Evolutionary conservation across 2,797 vertebrate species (phyloP), one percentile per base, ranked within the genome.

Genomic region (Pipistrellus pipistrellus): DNA sequence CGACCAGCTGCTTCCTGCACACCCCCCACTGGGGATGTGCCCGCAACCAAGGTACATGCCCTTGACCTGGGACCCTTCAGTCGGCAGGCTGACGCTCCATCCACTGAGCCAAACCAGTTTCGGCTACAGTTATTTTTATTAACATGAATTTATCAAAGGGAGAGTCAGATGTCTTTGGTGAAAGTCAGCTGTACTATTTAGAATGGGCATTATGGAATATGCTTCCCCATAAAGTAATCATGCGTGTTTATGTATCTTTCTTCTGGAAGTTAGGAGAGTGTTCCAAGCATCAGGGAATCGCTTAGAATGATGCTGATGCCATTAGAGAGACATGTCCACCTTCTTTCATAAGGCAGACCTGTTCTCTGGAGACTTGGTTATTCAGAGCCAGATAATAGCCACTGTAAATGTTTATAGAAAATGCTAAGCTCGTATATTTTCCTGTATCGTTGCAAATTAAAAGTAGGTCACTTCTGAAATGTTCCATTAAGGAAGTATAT

Each of bases 381-480:
- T 76, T 95, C 44, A 85, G 93, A 95, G 57, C 35, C 21, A 68
- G 64, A n/a, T 93, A 91, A 64, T 90, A 93, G 91, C 35, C 44
- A 41, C 32, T 72, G 5, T 91, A 83, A 94, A 51, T 95, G 86
- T 57, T 94, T 4, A 7, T 82, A 53, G 57, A 86, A 89, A 97
- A 90, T 57, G 38, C 38, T 87, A 73, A 91, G 83, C 27, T 84
- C 41, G 83, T 66, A 72, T 89, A 64, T 44, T 88, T n/a, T 76
- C 30, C 38, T 53, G 17, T 83, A 72, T 71, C 91, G 48, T 92
- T 97, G 59, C 75, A 88, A 86, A 91, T 90, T 90, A 77, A 93
- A 97, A 97, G 62, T 97, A 94, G 93, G 86, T 97, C 89, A 92
- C 25, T 80, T 55, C 75, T 92, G 25, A 94, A 90, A 94, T 96